A percentile compares a stretch with the other conserved stretches of the same genome.
Evolutionary conservation across 2,797 vertebrate species (phyloP).

Genomic region (Microtus obscurus): DNA sequence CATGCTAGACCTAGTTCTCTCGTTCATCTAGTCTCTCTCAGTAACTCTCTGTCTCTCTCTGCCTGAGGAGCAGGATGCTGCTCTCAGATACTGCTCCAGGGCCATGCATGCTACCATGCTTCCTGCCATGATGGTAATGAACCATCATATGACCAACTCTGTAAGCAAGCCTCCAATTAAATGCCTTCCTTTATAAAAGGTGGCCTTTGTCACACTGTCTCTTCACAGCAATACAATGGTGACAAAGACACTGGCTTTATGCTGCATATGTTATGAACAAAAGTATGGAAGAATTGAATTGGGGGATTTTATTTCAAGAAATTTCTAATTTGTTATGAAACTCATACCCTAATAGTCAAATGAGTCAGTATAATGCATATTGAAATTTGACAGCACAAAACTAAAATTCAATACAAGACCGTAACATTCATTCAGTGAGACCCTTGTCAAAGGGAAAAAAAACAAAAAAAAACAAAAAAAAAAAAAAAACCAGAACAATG

Average conservation of each 20-base stretch:
- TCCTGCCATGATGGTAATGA: background rate
- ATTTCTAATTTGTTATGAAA: conserved; percentile 24
- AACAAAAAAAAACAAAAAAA: too few species aligned
- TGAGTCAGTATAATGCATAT: background rate
- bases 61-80: background rate
- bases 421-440: background rate
- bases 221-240: background rate
- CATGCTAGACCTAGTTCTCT: background rate
- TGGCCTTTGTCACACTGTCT: background rate
- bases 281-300: background rate
- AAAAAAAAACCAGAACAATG: background rate
- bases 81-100: background rate
- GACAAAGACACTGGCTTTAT: background rate
- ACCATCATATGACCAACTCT: background rate
- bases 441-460: too few species aligned
- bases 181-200: background rate
- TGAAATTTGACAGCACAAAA: conserved; percentile 1
- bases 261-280: background rate
- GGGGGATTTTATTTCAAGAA: conserved; percentile 54
- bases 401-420: conserved; percentile 1
- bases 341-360: background rate
- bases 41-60: background rate
- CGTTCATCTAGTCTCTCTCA: too few species aligned
- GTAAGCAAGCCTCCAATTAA: background rate
- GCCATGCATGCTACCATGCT: background rate